These are phyloP conservation scores for Coenonympha arcania DNA, from an alignment of 2,888 invertebrate genomes.

Conservation along the genomic window DNA sequence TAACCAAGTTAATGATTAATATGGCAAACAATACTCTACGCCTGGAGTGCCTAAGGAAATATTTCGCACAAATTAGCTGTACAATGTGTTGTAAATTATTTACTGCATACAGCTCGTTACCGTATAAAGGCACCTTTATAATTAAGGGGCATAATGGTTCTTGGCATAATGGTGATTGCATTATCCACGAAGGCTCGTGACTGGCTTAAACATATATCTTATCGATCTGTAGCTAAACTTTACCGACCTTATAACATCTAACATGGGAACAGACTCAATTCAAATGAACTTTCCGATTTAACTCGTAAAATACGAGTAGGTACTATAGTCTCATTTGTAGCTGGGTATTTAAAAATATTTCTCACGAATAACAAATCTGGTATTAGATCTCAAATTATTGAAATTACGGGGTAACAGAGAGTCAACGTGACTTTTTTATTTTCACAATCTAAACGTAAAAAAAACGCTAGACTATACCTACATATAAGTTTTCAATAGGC, in stretches of 20 bases:
- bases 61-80: constrained; percentile 12
- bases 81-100: constrained; percentile 23
- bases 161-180: constrained; percentile 31
- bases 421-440: no score
- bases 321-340: neutral
- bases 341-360: neutral
- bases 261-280: constrained; percentile 13
- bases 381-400: neutral
- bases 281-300: constrained; percentile 12
- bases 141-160: constrained; percentile 38
- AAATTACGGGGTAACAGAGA: no score
- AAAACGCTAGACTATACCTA: no score
- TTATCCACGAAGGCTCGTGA: constrained; percentile 32
- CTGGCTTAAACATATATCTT: constrained; percentile 19
- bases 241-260: constrained; percentile 19
- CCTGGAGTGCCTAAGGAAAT: constrained; percentile 5
- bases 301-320: no score
- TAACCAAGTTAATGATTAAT: constrained; percentile 4
- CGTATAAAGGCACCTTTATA: constrained; percentile 38
- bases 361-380: neutral
- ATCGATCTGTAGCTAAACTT: constrained; percentile 21
- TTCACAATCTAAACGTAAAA: no score
- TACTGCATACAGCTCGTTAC: constrained; percentile 43
- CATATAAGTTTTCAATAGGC: no score
- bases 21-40: constrained; percentile 5